Percentiles rank a stretch among this genome's conserved stretches.
Evolutionary conservation across 2,888 invertebrate species (phyloP).

Genomic region (Andricus curvator): DNA sequence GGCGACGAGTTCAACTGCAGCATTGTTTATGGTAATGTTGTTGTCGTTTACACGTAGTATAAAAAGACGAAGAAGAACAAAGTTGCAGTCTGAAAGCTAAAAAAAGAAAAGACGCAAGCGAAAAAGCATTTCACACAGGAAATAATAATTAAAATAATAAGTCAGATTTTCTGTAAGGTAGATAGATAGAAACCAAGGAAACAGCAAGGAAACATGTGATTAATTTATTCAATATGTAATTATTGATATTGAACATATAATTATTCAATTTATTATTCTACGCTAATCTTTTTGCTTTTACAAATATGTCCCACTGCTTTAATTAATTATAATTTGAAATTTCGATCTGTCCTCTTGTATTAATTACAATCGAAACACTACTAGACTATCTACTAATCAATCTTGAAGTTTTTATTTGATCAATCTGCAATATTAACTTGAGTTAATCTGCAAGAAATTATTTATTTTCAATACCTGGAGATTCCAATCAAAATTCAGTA

Average conservation of each 20-base stretch:
- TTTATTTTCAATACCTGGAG: background rate
- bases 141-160: conserved; percentile 30
- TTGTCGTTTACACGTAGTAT: conserved; percentile 52
- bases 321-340: conserved; percentile 10
- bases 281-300: background rate
- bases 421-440: background rate
- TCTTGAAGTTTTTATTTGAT: conserved; percentile 2
- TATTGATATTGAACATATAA: background rate
- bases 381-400: conserved; percentile 6
- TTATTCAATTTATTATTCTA: background rate
- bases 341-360: background rate
- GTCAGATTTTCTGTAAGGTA: background rate
- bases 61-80: conserved; percentile 18
- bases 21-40: conserved; percentile 53
- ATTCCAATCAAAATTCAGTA: background rate
- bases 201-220: background rate
- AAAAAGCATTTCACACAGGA: background rate
- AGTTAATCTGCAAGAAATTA: background rate
- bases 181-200: background rate
- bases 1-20: conserved; percentile 60
- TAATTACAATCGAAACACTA: background rate
- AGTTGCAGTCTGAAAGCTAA: conserved; percentile 11
- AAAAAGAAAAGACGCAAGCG: conserved; percentile 38
- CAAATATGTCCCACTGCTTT: background rate
- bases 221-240: background rate